These are phyloP conservation scores for Acropternis orthonyx DNA, from an alignment of 2,797 vertebrate species.

Conservation along the genomic window DNA sequence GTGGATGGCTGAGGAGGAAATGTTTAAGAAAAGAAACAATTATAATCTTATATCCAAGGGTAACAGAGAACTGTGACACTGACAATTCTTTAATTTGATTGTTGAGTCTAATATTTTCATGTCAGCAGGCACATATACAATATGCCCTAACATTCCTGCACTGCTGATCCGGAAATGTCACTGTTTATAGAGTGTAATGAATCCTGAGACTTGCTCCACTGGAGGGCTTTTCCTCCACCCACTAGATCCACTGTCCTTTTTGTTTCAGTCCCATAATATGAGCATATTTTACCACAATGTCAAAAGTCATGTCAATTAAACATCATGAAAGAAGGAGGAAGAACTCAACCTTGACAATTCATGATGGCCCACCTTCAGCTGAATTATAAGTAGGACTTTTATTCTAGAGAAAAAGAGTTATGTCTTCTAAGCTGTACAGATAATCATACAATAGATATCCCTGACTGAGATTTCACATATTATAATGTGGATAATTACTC, in stretches of 20 bases:
- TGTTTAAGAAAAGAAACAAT: neutral
- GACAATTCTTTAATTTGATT: conserved; percentile 14
- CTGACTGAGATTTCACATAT: neutral
- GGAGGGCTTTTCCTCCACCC: conserved; percentile 12
- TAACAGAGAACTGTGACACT: neutral
- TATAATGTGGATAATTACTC: neutral
- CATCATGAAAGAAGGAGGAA: neutral
- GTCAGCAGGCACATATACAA: neutral
- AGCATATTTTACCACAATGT: conserved; percentile 20
- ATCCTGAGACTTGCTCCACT: conserved; percentile 25
- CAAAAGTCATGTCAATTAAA: conserved; percentile 19
- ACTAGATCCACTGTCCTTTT: neutral
- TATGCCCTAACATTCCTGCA: neutral
- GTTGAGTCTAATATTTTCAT: conserved; percentile 8
- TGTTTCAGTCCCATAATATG: neutral
- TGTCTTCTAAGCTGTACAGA: neutral
- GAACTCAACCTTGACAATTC: conserved; percentile 30
- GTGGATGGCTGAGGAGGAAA: neutral
- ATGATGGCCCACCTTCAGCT: neutral
- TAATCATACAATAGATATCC: neutral
- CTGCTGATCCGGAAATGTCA: neutral
- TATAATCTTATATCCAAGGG: neutral
- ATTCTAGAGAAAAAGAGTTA: neutral
- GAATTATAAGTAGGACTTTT: conserved; percentile 4
- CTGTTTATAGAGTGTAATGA: conserved; percentile 27